Base-by-base conservation (phyloP, 1,140 invertebrate species). In the Euwallacea similis region DNA sequence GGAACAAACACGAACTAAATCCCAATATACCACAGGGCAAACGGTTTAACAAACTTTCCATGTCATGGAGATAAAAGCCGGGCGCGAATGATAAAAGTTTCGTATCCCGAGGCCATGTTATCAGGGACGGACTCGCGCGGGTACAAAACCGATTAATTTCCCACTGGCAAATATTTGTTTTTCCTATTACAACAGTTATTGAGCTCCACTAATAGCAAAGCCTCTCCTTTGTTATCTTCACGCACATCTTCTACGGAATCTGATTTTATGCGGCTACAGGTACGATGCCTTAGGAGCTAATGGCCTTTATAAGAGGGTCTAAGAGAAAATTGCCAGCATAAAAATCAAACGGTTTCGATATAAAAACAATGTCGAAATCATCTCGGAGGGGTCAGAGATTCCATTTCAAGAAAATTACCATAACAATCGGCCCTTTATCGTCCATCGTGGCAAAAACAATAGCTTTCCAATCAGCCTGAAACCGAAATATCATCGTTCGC, bases 71-170 rank as follows among this genome's bases (percentile, higher is more conserved):
- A 63, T 63, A 63, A 63, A 63, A 63, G 61, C 61, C 42, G 61
- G 61, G 61, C 61, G 61, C 61, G 61, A 63, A 63, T 63, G 61
- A 63, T 63, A 63, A 63, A 63, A 63, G 11, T 63, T 63, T 47
- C 61, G 43, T 33, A 50, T 63, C 61, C 61, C 9, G 61, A 21
- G 61, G 42, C 13, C 43, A 13, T 13, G 16, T 50, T 63, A 63
- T 63, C 61, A 63, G 44, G 44, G 13, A 8, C 44, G 61, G 61
- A 63, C 61, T 63, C 16, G 58, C 21, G 58, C 9, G 8, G 7
- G 55, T 7, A 43, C 59, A 61, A 61, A 61, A 43, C 59, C 33
- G 42, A 61, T 43, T 61, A 41, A 41, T 61, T 33, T 58, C 7
- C 55, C 13, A 21, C 55, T 16, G 41, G 16, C 15, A 56, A 56